Percentiles rank a stretch among this genome's conserved stretches.
phyloP scores from a whole-genome alignment of 2,888 invertebrate genomes.

The Thymelicus acteon region DNA sequence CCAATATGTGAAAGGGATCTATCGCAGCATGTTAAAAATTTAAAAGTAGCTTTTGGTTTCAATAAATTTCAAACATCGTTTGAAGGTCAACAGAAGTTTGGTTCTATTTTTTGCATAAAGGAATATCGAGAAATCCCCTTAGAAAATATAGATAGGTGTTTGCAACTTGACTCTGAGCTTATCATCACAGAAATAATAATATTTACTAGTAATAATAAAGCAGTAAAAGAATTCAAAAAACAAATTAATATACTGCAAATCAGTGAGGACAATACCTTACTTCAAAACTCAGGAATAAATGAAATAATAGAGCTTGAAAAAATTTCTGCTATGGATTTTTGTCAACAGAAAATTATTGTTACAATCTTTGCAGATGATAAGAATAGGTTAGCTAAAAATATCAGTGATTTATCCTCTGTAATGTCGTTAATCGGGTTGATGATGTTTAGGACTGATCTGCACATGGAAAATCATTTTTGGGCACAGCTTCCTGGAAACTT shows the following conservation, averaged over 20 bases:
- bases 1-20: constrained; percentile 23
- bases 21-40: constrained; percentile 21
- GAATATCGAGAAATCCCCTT: constrained; percentile 22
- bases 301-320: constrained; percentile 25
- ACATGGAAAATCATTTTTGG: constrained; percentile 24
- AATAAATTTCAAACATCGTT: constrained; percentile 20
- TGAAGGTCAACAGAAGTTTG: constrained; percentile 23
- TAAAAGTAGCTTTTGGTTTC: constrained; percentile 24
- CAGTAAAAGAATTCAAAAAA: constrained; percentile 24
- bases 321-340: constrained; percentile 16
- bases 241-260: constrained; percentile 23
- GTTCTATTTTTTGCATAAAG: constrained; percentile 22
- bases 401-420: constrained; percentile 22
- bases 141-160: constrained; percentile 22
- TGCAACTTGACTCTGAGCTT: constrained; percentile 22
- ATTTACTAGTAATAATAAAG: constrained; percentile 26
- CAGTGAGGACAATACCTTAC: constrained; percentile 24
- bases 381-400: constrained; percentile 23
- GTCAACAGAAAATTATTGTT: constrained; percentile 24
- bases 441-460: constrained; percentile 22
- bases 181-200: constrained; percentile 24
- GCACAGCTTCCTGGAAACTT: constrained; percentile 22
- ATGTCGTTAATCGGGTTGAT: constrained; percentile 20
- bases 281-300: constrained; percentile 20
- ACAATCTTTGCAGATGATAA: constrained; percentile 24